Conservation (phyloP, 2,797 vertebrate genomes). For the Rhabdophis nuchalis region DNA sequence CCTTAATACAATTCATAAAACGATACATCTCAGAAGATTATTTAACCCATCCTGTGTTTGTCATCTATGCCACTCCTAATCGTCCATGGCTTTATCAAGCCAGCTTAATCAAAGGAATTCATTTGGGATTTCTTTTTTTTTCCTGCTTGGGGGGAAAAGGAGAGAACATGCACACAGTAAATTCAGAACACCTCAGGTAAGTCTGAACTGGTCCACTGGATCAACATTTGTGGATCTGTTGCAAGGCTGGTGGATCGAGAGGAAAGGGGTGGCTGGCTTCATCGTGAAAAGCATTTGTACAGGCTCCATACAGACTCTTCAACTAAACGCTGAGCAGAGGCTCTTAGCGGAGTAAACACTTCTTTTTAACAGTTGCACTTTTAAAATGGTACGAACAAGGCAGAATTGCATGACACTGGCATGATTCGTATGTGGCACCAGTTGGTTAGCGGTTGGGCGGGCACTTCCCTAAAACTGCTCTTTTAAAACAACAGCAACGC, state of each 20-base stretch:
- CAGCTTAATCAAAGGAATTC: conserved; percentile 40
- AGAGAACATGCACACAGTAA: conserved; percentile 42
- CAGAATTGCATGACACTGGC: not conserved
- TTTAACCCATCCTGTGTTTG: conserved; percentile 33
- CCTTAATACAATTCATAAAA: conserved; percentile 27
- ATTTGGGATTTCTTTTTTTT: conserved; percentile 22
- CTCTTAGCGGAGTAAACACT: conserved; percentile 22
- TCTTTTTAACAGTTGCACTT: not conserved
- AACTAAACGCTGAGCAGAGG: conserved; percentile 37
- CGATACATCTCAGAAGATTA: conserved; percentile 23
- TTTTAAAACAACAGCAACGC: not conserved
- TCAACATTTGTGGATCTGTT: conserved; percentile 18
- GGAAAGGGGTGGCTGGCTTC: not conserved
- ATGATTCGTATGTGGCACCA: conserved; percentile 19
- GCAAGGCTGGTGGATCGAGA: not conserved
- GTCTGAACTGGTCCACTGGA: conserved; percentile 42
- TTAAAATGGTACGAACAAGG: conserved; percentile 4
- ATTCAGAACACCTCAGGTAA: conserved; percentile 42
- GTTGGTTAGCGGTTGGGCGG: conserved; percentile 6
- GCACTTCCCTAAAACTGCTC: not conserved
- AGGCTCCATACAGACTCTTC: conserved; percentile 42
- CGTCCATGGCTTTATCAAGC: conserved; percentile 50
- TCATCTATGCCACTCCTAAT: conserved; percentile 46
- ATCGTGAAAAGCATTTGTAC: conserved; percentile 35
- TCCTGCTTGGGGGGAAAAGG: not conserved